phyloP scores from a whole-genome alignment of 2,113 vertebrate species.

The Nothoprocta perdicaria region DNA sequence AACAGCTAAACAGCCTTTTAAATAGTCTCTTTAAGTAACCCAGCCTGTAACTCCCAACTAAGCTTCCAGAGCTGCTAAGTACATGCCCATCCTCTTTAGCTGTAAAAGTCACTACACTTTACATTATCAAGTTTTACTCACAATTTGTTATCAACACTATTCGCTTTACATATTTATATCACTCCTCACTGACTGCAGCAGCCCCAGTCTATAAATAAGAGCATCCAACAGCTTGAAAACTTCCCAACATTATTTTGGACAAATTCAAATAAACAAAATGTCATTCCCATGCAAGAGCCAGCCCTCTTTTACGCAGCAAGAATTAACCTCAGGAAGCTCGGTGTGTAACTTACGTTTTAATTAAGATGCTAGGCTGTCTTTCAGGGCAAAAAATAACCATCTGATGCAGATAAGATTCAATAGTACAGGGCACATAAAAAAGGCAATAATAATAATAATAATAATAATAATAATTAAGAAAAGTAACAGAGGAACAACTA shows the following conservation, averaged over 20 bases:
- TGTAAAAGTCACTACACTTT: not conserved
- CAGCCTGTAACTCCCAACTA: not conserved
- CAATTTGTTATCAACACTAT: not conserved
- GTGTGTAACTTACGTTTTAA: slow-evolving; percentile 4
- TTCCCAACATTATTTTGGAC: not conserved
- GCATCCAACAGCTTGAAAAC: not conserved
- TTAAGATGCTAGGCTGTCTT: slow-evolving; percentile 38
- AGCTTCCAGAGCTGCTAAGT: not conserved
- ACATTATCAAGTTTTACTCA: not conserved
- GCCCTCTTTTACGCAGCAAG: not conserved
- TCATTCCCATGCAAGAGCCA: not conserved
- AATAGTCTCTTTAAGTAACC: not conserved
- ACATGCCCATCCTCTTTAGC: not conserved
- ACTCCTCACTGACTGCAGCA: not conserved
- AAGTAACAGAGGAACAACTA: slow-evolving; percentile 63
- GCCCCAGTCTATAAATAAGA: not conserved
- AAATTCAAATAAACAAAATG: slow-evolving; percentile 10
- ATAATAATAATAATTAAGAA: slow-evolving; percentile 49
- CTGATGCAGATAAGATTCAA: slow-evolving; percentile 24
- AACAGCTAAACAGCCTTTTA: not conserved
- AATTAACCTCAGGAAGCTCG: not conserved
- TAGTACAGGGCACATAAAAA: slow-evolving; percentile 15
- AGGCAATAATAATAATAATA: slow-evolving; percentile 27
- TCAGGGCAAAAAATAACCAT: slow-evolving; percentile 18
- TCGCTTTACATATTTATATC: not conserved